Conservation (phyloP, 2,113 vertebrate species). For the Anthoscopus minutus region DNA sequence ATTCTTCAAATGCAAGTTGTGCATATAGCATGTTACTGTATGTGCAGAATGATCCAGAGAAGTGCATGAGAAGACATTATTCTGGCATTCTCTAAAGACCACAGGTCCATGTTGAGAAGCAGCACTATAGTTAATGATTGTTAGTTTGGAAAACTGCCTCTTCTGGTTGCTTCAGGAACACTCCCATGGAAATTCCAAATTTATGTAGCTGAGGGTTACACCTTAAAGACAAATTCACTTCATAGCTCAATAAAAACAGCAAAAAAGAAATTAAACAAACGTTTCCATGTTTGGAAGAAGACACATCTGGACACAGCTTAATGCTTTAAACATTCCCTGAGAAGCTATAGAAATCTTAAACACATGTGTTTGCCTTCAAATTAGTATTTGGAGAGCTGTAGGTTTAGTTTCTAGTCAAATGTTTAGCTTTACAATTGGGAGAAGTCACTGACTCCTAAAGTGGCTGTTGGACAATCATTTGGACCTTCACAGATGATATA, state of each 20-base stretch:
- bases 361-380: background rate
- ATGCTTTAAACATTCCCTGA: slow-evolving; percentile 10
- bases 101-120: background rate
- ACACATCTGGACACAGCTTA: background rate
- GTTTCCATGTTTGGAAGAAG: background rate
- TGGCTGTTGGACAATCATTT: slow-evolving; percentile 26
- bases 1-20: background rate
- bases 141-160: background rate
- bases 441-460: background rate
- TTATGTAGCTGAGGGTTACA: background rate
- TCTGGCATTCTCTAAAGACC: background rate
- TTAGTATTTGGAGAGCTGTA: background rate
- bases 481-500: background rate
- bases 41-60: background rate
- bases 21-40: background rate
- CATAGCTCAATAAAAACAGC: background rate
- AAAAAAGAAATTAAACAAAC: background rate
- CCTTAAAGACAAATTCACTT: background rate
- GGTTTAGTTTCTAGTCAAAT: background rate
- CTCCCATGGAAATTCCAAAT: background rate
- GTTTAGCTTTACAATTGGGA: background rate
- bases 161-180: background rate
- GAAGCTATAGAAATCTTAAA: background rate
- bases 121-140: background rate
- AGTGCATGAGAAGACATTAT: background rate